Percentiles rank a stretch among this genome's conserved stretches.
phyloP scores from a whole-genome alignment of 30 jellyfish, hydroid and myxozoan species.

The Turritopsis dohrnii region DNA sequence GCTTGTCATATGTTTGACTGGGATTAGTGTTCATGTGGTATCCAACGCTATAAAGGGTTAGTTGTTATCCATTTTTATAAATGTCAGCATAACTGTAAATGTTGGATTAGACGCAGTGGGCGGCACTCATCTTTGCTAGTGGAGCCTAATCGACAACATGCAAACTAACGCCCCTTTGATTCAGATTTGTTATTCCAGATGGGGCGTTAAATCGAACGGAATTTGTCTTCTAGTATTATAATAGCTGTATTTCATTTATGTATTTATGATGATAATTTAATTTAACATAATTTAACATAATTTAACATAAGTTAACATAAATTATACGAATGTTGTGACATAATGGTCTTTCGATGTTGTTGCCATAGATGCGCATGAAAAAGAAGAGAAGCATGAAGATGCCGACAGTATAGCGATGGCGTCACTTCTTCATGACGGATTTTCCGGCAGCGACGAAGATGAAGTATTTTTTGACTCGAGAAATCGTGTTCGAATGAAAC shows the following conservation, averaged over 20 bases:
- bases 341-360: not conserved
- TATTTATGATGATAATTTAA: too few relatives aligned
- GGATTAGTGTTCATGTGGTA: slow-evolving; percentile 74
- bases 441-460: slow-evolving; percentile 6
- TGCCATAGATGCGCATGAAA: not conserved
- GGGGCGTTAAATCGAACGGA: too few relatives aligned
- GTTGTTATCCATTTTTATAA: too few relatives aligned
- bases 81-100: too few relatives aligned
- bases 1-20: slow-evolving; percentile 74
- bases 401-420: not conserved
- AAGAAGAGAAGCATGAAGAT: not conserved
- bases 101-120: too few relatives aligned
- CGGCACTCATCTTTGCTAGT: too few relatives aligned
- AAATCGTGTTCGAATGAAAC: not conserved
- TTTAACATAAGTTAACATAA: not conserved
- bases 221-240: too few relatives aligned
- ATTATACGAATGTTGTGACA: not conserved
- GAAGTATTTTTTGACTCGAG: slow-evolving; percentile 3
- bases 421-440: slow-evolving; percentile 12
- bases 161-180: too few relatives aligned
- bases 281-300: too few relatives aligned
- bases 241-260: too few relatives aligned
- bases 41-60: slow-evolving; percentile 69
- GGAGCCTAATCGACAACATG: too few relatives aligned
- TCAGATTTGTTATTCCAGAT: too few relatives aligned